Conservation (phyloP, 2,113 vertebrate genomes). For the Perca schrenkii region DNA sequence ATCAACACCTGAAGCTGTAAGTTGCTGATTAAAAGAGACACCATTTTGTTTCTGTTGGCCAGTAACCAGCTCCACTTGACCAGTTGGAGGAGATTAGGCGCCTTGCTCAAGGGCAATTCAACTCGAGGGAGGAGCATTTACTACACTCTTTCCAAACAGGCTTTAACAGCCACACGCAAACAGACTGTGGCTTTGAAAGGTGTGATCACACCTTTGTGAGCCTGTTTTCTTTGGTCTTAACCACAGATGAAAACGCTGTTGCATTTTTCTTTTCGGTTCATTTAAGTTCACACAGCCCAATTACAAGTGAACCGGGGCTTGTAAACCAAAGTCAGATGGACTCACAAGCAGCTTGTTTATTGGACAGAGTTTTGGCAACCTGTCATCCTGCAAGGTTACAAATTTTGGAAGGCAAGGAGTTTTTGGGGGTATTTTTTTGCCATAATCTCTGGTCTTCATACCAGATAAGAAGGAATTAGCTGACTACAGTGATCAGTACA, state of each 20-base stretch:
- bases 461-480: conserved; percentile 28
- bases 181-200: conserved; percentile 21
- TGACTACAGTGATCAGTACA: conserved; percentile 25
- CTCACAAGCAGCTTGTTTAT: conserved; percentile 65
- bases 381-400: conserved; percentile 44
- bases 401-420: conserved; percentile 34
- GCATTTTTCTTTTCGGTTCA: conserved; percentile 60
- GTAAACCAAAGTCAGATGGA: conserved; percentile 64
- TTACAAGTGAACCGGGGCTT: conserved; percentile 52
- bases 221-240: conserved; percentile 51
- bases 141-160: conserved; percentile 6
- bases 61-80: conserved; percentile 8
- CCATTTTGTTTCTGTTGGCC: background rate
- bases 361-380: conserved; percentile 53
- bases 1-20: background rate
- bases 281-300: conserved; percentile 62
- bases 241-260: conserved; percentile 27
- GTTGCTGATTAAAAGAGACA: background rate
- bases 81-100: conserved; percentile 10
- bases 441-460: conserved; percentile 35
- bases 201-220: conserved; percentile 48
- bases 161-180: background rate
- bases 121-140: conserved; percentile 2
- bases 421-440: background rate
- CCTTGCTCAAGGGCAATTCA: conserved; percentile 28